Percentiles rank a stretch among this genome's conserved stretches.
Conservation (phyloP, 2,888 invertebrate species). For the Morinoia aosen region DNA sequence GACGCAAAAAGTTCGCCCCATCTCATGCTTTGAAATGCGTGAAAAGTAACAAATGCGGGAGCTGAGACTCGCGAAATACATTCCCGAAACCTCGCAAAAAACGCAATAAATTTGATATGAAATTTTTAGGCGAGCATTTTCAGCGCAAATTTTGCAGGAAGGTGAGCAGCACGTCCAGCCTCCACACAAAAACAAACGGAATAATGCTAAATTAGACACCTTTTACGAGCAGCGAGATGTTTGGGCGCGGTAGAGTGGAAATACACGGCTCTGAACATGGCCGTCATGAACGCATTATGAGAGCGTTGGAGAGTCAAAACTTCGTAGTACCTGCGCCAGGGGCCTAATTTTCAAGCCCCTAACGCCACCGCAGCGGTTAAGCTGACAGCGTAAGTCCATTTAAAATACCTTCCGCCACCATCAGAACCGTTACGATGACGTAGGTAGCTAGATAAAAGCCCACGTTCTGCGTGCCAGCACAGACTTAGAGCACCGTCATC, state of each 20-base stretch:
- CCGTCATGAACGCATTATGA: not conserved
- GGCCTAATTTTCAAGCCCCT: no score
- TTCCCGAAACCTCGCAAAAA: not conserved
- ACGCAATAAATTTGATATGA: not conserved
- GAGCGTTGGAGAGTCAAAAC: not conserved
- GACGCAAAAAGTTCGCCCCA: no score
- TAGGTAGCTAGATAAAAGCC: no score
- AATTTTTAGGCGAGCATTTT: not conserved
- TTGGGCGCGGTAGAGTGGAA: not conserved
- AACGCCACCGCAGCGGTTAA: no score
- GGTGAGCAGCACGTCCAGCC: not conserved
- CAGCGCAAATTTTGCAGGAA: not conserved
- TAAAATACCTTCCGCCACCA: no score
- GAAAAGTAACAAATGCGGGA: not conserved
- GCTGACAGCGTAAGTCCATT: no score
- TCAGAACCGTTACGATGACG: no score
- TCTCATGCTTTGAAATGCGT: not conserved
- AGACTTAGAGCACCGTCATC: not conserved
- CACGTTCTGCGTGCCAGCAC: not conserved
- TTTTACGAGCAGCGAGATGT: not conserved
- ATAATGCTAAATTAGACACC: not conserved
- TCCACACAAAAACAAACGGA: not conserved
- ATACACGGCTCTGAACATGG: not conserved
- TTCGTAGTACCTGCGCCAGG: not conserved
- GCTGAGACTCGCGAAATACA: not conserved